Evolutionary conservation across 2,797 vertebrate species (phyloP).

Genomic region (Trachurus trachurus): DNA sequence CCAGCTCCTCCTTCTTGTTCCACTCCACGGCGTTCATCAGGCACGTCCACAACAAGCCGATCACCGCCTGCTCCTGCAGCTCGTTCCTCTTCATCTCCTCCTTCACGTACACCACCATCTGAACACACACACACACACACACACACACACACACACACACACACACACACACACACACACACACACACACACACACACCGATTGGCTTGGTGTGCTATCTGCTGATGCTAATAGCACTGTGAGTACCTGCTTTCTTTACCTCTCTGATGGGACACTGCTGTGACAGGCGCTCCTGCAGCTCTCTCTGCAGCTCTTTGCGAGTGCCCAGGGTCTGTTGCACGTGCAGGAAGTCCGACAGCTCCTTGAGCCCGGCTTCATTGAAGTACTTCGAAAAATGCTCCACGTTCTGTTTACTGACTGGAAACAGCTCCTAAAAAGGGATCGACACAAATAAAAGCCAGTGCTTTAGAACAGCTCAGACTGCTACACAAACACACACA

Average conservation of each 20-base stretch:
- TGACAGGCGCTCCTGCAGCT: slow-evolving; percentile 92
- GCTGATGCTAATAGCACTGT: no score
- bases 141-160: no score
- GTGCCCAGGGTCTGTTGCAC: slow-evolving; percentile 92
- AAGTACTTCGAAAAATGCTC: slow-evolving; percentile 95
- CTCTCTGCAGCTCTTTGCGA: slow-evolving; percentile 94
- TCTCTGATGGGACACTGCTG: slow-evolving; percentile 93
- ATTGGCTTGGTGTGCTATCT: background rate
- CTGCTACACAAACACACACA: no score
- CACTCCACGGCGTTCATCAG: slow-evolving; percentile 95
- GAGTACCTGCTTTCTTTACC: slow-evolving; percentile 72
- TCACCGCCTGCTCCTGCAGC: slow-evolving; percentile 91
- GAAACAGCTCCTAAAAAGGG: slow-evolving; percentile 90
- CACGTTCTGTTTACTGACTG: slow-evolving; percentile 92
- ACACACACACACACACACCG: background rate
- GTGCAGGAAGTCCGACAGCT: slow-evolving; percentile 92
- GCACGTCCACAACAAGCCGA: slow-evolving; percentile 93
- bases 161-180: slow-evolving; percentile 1
- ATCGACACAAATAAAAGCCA: background rate
- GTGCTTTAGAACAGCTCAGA: background rate
- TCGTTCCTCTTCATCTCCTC: slow-evolving; percentile 95
- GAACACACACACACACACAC: background rate
- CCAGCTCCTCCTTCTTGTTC: slow-evolving; percentile 96
- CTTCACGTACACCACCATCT: slow-evolving; percentile 93
- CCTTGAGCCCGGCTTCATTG: slow-evolving; percentile 92